phyloP scores from a whole-genome alignment of 2,113 vertebrate genomes.

The Grantiella picta region DNA sequence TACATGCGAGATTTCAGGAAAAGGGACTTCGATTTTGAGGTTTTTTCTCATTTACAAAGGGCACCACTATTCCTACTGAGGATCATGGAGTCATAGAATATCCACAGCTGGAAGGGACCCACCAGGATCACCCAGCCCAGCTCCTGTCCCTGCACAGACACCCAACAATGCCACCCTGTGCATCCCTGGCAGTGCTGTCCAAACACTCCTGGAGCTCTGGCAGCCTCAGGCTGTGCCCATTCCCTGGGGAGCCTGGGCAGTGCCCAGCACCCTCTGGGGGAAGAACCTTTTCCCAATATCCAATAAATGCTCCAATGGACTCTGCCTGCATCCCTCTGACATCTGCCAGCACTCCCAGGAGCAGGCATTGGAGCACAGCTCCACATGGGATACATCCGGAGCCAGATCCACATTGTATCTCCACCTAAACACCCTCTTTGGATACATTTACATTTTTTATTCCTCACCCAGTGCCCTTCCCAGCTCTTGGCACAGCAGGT shows the following conservation, averaged over 20 bases:
- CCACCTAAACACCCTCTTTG: not conserved
- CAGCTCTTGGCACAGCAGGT: rapidly evolving
- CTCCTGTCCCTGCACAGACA: rapidly evolving
- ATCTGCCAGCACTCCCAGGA: not conserved
- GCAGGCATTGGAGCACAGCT: not conserved
- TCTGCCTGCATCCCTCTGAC: not conserved
- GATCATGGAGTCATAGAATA: not conserved
- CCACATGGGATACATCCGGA: not conserved
- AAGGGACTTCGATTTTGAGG: rapidly evolving
- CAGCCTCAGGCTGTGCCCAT: not conserved
- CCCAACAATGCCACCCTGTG: not conserved
- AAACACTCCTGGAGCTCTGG: not conserved
- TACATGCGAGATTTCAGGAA: not conserved
- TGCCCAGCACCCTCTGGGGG: not conserved
- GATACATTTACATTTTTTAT: too few species aligned
- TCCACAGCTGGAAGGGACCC: not conserved
- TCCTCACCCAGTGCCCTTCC: rapidly evolving
- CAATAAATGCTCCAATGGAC: not conserved
- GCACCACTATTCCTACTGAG: not conserved
- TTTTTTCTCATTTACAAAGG: not conserved
- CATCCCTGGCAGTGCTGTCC: not conserved
- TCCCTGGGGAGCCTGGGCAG: not conserved
- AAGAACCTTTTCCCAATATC: not conserved
- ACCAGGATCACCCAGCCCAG: rapidly evolving
- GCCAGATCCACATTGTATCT: not conserved